Conservation (phyloP, 2,113 vertebrate species). For the Hylia prasina region DNA sequence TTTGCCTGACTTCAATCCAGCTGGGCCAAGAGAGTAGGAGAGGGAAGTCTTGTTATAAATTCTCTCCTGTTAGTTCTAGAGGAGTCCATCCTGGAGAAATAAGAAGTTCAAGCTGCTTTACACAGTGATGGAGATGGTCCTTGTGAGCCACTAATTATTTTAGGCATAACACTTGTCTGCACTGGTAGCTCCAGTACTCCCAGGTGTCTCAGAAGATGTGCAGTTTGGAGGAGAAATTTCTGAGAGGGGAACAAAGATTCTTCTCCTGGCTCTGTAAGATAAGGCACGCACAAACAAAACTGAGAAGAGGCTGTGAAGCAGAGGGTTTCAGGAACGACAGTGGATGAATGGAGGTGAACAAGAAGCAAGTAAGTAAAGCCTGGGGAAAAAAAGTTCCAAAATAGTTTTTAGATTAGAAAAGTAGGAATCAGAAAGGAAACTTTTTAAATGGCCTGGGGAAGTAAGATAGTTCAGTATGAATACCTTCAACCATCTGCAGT, state of each 20-base stretch:
- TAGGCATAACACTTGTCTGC: background rate
- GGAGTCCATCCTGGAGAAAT: background rate
- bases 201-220: background rate
- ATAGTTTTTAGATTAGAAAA: background rate
- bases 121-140: background rate
- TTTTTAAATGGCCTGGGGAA: background rate
- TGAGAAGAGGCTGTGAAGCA: background rate
- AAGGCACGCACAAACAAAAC: accelerated
- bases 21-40: background rate
- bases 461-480: background rate
- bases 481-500: background rate
- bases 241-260: background rate
- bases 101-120: background rate
- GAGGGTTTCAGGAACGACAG: background rate
- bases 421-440: background rate
- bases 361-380: background rate
- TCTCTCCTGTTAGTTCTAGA: background rate
- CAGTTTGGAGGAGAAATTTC: background rate
- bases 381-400: background rate
- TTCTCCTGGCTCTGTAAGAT: background rate
- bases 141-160: background rate
- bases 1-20: background rate
- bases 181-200: background rate
- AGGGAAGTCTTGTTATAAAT: background rate
- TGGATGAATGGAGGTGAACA: background rate